Conservation (phyloP, 64 coral and sea anemone species). For the Exaiptasia diaphana region DNA sequence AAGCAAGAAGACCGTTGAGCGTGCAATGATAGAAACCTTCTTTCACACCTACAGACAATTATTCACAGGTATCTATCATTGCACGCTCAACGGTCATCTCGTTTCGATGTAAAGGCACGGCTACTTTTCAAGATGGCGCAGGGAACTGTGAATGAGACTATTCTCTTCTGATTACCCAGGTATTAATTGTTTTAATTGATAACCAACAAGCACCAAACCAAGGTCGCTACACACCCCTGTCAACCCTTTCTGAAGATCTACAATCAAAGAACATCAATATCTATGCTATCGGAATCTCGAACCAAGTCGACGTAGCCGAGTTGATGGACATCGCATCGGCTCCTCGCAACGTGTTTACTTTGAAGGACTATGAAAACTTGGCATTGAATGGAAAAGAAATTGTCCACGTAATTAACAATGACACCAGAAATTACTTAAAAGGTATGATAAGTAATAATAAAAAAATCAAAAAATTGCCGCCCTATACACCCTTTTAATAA, state of each 20-base stretch:
- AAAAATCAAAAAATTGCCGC: no score
- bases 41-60: no score
- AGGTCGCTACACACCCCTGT: constrained; percentile 9
- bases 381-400: not conserved
- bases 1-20: no score
- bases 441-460: not conserved
- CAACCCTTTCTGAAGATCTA: constrained; percentile 9
- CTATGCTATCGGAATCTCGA: constrained; percentile 15
- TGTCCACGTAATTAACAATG: constrained; percentile 37
- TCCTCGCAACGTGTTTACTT: constrained; percentile 20
- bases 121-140: no score
- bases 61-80: no score
- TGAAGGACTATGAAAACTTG: not conserved
- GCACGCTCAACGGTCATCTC: no score
- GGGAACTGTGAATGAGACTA: no score
- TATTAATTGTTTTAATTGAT: constrained; percentile 17
- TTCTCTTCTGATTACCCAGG: not conserved
- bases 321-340: constrained; percentile 26
- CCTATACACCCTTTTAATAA: no score
- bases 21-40: no score
- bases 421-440: constrained; percentile 12
- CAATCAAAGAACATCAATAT: constrained; percentile 11
- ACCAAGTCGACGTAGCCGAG: constrained; percentile 1
- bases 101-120: no score
- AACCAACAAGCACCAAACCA: constrained; percentile 4